A percentile compares a stretch with the other conserved stretches of the same genome.
Conservation (phyloP, 1,140 invertebrate genomes). For the Drosophila orena region DNA sequence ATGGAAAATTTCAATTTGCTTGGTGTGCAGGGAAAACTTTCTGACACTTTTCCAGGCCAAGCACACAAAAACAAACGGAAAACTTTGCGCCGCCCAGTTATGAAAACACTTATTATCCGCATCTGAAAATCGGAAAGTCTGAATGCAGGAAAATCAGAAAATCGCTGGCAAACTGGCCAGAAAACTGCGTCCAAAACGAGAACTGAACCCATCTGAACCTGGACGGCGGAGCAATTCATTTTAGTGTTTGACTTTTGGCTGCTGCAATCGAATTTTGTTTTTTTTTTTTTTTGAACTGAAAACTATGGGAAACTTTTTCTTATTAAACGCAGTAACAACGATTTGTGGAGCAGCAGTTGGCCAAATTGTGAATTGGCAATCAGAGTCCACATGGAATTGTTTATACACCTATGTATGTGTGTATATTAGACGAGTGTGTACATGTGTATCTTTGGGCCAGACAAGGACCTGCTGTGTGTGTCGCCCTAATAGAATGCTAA, state of each 20-base stretch:
- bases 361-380: constrained; percentile 55
- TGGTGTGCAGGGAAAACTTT: constrained; percentile 51
- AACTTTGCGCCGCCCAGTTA: constrained; percentile 46
- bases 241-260: constrained; percentile 38
- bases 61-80: constrained; percentile 55
- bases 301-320: constrained; percentile 45
- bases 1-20: constrained; percentile 71
- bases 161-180: neutral
- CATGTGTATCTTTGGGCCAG: constrained; percentile 4
- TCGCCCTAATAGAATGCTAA: constrained; percentile 55
- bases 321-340: constrained; percentile 42
- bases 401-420: constrained; percentile 8
- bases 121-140: constrained; percentile 7
- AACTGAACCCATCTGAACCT: constrained; percentile 9
- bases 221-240: constrained; percentile 13
- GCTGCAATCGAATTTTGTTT: neutral
- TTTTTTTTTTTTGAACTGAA: neutral
- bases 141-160: neutral
- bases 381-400: constrained; percentile 39
- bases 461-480: constrained; percentile 13
- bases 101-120: constrained; percentile 32
- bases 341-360: constrained; percentile 22
- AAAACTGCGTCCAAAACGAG: neutral
- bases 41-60: constrained; percentile 58
- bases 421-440: no score